Percentiles rank a stretch among this genome's conserved stretches.
These are phyloP conservation scores for Leptopilina boulardi DNA, from an alignment of 1,140 invertebrate genomes.

Conservation along the genomic window DNA sequence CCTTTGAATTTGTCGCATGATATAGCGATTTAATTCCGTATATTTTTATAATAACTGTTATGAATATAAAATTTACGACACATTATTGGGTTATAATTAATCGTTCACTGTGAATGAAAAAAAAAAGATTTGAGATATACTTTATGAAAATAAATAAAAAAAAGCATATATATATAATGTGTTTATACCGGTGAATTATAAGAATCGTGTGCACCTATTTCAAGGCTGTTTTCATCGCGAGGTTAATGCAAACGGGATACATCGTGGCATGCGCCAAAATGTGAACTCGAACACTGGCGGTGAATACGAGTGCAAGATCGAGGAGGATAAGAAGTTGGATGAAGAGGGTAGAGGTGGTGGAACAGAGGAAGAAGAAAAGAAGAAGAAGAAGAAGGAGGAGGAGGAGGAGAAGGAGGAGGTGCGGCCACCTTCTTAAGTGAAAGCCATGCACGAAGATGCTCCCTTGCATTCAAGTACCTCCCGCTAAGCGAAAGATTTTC, in stretches of 20 bases:
- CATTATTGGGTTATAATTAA: not conserved
- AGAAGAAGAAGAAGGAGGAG: conserved; percentile 24
- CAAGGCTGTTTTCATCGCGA: conserved; percentile 40
- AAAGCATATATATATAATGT: too few species aligned
- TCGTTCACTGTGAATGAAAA: not conserved
- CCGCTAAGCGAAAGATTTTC: conserved; percentile 67
- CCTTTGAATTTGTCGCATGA: conserved; percentile 28
- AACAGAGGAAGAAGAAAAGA: conserved; percentile 12
- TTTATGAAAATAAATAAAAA: too few species aligned
- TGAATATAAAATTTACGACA: conserved; percentile 21
- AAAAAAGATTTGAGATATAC: too few species aligned
- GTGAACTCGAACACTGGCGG: conserved; percentile 47
- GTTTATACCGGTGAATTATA: not conserved
- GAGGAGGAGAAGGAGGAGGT: conserved; percentile 21
- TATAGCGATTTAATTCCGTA: conserved; percentile 5
- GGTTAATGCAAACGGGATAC: conserved; percentile 21
- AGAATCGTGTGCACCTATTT: conserved; percentile 36
- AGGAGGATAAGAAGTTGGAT: conserved; percentile 41
- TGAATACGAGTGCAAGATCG: conserved; percentile 37
- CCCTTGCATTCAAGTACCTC: conserved; percentile 59
- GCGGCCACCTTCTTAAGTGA: conserved; percentile 61
- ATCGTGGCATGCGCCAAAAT: conserved; percentile 58
- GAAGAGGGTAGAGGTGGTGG: conserved; percentile 32
- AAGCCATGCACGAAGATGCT: conserved; percentile 62
- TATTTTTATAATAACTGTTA: conserved; percentile 11